These are phyloP conservation scores for Drosophila mercatorum DNA, from an alignment of 2,888 invertebrate genomes.

Conservation along the genomic window DNA sequence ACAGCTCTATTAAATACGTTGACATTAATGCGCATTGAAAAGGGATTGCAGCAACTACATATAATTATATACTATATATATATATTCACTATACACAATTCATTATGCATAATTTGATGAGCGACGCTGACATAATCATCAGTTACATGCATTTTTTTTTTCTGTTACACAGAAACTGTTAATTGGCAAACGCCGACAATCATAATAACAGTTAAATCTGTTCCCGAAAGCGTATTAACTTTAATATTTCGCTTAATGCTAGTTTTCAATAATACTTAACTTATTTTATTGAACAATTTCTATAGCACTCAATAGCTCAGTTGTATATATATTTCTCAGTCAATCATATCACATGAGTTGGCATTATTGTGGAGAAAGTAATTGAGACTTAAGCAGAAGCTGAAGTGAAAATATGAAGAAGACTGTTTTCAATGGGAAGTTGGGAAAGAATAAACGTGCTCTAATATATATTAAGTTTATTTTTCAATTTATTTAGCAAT, in stretches of 20 bases:
- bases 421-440: not conserved
- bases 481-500: no score
- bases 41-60: conserved; percentile 10
- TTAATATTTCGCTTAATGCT: not conserved
- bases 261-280: not conserved
- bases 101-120: conserved; percentile 33
- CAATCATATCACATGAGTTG: conserved; percentile 18
- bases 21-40: conserved; percentile 64
- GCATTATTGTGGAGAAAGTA: conserved; percentile 15
- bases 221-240: conserved; percentile 9
- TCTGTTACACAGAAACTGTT: conserved; percentile 24
- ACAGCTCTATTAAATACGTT: conserved; percentile 30
- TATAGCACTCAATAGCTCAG: not conserved
- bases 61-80: not conserved
- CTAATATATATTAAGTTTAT: not conserved
- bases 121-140: conserved; percentile 55
- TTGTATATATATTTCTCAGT: not conserved
- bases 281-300: not conserved
- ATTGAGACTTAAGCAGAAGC: not conserved
- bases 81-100: conserved; percentile 18
- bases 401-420: not conserved
- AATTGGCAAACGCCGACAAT: conserved; percentile 22
- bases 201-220: conserved; percentile 21
- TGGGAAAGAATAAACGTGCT: not conserved
- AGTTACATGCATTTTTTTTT: conserved; percentile 20